Conservation (phyloP, 2,113 vertebrate species). For the Rallus limicola region DNA sequence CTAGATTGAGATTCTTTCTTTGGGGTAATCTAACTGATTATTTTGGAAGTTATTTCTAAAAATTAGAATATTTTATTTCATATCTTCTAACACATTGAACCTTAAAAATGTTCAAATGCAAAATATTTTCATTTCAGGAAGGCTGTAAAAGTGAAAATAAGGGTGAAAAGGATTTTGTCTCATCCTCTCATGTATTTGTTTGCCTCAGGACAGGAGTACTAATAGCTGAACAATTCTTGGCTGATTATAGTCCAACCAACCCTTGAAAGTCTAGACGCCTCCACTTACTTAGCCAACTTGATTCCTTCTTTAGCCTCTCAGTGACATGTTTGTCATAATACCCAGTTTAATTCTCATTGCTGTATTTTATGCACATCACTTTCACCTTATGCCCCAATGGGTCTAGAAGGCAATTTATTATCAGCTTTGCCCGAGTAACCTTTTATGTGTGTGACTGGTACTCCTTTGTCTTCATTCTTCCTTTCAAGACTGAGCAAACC, state of each 20-base stretch:
- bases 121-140: background rate
- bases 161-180: background rate
- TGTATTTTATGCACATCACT: background rate
- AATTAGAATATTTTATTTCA: background rate
- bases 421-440: background rate
- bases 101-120: background rate
- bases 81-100: background rate
- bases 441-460: background rate
- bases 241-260: background rate
- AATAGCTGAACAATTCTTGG: background rate
- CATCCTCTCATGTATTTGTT: background rate
- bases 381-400: background rate
- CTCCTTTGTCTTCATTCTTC: background rate
- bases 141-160: background rate
- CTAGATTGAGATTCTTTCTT: background rate
- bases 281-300: background rate
- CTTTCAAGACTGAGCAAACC: background rate
- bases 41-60: background rate
- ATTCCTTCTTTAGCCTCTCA: background rate
- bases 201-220: background rate
- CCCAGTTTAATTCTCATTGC: background rate
- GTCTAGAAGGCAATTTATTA: background rate
- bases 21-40: background rate
- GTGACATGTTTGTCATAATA: background rate
- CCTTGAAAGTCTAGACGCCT: background rate